These are phyloP conservation scores for Puffinus mauretanicus DNA, from an alignment of 2,113 vertebrate species.

Conservation along the genomic window DNA sequence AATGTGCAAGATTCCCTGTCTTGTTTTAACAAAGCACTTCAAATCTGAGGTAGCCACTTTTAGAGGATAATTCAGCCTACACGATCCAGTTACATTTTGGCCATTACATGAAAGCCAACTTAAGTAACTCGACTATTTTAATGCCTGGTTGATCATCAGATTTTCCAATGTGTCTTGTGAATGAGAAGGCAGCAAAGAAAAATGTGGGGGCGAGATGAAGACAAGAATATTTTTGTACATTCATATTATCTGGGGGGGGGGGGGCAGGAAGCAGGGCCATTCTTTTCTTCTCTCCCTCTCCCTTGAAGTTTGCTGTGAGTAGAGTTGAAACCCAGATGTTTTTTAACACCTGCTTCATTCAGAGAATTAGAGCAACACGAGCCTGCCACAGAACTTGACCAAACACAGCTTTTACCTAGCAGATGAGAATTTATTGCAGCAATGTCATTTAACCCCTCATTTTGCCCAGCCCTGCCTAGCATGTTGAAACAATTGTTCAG, in stretches of 20 bases:
- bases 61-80: neutral
- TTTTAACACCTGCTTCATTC: neutral
- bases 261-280: no score
- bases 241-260: no score
- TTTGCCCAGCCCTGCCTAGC: neutral
- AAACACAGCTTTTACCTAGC: neutral
- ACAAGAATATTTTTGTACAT: neutral
- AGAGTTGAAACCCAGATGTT: neutral
- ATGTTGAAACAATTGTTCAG: accelerated
- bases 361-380: neutral
- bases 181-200: neutral
- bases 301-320: neutral
- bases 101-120: neutral
- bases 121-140: neutral
- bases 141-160: neutral
- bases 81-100: neutral
- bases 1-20: no score
- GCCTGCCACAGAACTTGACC: neutral
- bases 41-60: neutral
- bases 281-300: neutral
- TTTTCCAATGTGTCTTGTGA: neutral
- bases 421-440: neutral
- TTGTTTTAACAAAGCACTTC: neutral
- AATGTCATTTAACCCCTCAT: neutral
- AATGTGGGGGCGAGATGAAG: neutral